phyloP scores from a whole-genome alignment of 2,888 invertebrate species.

The Dendrolimus houi region DNA sequence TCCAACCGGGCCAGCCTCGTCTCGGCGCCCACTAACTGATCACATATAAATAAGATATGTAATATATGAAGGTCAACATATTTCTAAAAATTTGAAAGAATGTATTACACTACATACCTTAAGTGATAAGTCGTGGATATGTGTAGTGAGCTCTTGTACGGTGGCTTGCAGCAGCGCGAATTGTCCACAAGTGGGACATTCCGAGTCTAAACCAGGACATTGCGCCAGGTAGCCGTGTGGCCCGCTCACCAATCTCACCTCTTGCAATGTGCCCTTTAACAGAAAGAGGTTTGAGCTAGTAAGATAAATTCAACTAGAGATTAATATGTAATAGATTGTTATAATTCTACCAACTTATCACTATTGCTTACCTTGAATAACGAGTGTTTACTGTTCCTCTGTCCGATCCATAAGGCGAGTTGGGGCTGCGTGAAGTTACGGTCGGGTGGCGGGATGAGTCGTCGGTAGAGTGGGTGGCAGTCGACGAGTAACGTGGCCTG shows the following conservation, averaged over 20 bases:
- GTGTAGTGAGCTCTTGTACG: slow-evolving; percentile 86
- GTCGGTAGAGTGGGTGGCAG: slow-evolving; percentile 90
- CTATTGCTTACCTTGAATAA: slow-evolving; percentile 84
- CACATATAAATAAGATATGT: slow-evolving; percentile 3
- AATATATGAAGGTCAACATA: background rate
- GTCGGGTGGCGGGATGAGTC: slow-evolving; percentile 85
- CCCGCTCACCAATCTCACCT: slow-evolving; percentile 89
- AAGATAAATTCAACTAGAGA: background rate
- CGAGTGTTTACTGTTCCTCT: slow-evolving; percentile 89
- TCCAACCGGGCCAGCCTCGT: slow-evolving; percentile 86
- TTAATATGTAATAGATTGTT: background rate
- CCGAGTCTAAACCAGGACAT: slow-evolving; percentile 90
- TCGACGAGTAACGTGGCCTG: slow-evolving; percentile 90
- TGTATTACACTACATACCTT: slow-evolving; percentile 74
- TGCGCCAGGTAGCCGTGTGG: slow-evolving; percentile 91
- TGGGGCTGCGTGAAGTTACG: slow-evolving; percentile 85
- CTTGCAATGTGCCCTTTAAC: slow-evolving; percentile 89
- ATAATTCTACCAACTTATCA: background rate
- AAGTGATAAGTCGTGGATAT: slow-evolving; percentile 88
- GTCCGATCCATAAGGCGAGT: slow-evolving; percentile 90
- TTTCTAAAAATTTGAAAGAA: background rate
- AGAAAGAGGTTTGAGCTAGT: background rate
- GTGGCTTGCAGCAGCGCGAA: slow-evolving; percentile 89
- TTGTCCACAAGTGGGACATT: slow-evolving; percentile 94
- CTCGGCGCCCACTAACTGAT: slow-evolving; percentile 88